phyloP scores from a whole-genome alignment of 2,113 vertebrate species.

The Mustela lutreola region DNA sequence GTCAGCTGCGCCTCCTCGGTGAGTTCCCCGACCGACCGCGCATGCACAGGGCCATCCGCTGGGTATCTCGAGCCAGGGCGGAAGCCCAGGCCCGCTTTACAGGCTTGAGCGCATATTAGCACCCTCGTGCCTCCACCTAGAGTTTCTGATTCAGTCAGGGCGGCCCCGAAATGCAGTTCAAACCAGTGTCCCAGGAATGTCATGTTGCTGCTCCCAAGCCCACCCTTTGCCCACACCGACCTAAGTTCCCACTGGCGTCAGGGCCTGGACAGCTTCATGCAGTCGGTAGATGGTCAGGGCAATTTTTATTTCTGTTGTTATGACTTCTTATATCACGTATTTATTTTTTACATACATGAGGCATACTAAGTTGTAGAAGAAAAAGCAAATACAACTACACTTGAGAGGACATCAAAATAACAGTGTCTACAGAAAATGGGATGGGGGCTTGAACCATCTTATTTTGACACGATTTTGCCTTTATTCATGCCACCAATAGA shows the following conservation, averaged over 20 bases:
- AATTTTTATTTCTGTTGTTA: rapidly evolving
- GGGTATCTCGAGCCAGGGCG: rapidly evolving
- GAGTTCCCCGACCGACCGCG: conserved; percentile 5
- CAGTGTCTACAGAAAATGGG: background rate
- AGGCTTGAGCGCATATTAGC: background rate
- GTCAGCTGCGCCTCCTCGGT: conserved; percentile 80
- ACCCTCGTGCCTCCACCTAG: background rate
- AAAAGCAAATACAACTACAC: background rate
- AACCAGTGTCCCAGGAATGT: background rate
- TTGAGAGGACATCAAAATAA: background rate
- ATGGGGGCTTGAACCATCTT: background rate
- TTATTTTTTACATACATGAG: background rate
- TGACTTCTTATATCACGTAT: no score
- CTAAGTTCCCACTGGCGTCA: background rate
- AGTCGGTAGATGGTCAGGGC: rapidly evolving
- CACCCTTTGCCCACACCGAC: no score
- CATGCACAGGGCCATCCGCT: background rate
- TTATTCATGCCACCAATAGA: background rate
- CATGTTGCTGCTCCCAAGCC: no score
- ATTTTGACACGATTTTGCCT: background rate
- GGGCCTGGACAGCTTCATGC: background rate
- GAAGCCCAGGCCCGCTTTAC: background rate
- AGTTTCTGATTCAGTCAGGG: background rate
- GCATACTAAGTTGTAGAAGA: background rate
- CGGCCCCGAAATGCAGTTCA: background rate